Evolutionary conservation across 2,888 invertebrate genomes (phyloP), one percentile per base, ranked within the genome.

Genomic region (Resseliella maxima): DNA sequence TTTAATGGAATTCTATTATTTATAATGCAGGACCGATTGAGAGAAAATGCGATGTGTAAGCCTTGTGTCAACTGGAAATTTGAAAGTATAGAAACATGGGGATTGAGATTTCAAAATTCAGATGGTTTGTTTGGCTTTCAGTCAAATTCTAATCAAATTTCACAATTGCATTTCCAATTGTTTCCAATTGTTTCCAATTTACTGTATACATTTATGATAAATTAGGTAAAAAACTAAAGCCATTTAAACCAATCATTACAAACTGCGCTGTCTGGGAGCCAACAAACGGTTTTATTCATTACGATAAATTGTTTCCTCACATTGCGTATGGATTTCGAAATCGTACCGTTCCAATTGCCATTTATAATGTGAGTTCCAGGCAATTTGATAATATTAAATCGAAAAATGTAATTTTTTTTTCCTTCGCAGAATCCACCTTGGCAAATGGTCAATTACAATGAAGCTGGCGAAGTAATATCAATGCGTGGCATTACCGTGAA

Each of bases 361-460:
- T 96, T 0, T 95, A 94, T 89, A 95, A 97, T 90, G 97, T 97
- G 91, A 93, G 93, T 85, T n/a, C 2, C 31, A 5, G 27, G 36
- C n/a, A 35, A 86, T 64, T 41, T 64, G 3, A 10, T 35, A 12
- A 21, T 86, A 72, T 72, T 35, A 21, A 86, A 38, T 85, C 38
- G 31, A 24, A 87, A 10, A 88, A 83, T 85, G 64, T 50, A 41
- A 54, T 59, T 38, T 24, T 86, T 36, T n/a, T 6, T 36, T n/a
- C n/a, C n/a, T n/a, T n/a, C n/a, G 12, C 46, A 97, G 97, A 96
- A 95, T 91, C 97, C 97, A 0, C 97, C 97, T 0, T 97, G 97
- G 97, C 96, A 96, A 89, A 94, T 95, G 50, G 89, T 96, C 0
- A 92, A 92, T 85, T 90, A 91, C 0, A 94, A 94, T 88, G 92